Evolutionary conservation across 2,888 invertebrate genomes (phyloP).

Genomic region (Orchesella flavescens): DNA sequence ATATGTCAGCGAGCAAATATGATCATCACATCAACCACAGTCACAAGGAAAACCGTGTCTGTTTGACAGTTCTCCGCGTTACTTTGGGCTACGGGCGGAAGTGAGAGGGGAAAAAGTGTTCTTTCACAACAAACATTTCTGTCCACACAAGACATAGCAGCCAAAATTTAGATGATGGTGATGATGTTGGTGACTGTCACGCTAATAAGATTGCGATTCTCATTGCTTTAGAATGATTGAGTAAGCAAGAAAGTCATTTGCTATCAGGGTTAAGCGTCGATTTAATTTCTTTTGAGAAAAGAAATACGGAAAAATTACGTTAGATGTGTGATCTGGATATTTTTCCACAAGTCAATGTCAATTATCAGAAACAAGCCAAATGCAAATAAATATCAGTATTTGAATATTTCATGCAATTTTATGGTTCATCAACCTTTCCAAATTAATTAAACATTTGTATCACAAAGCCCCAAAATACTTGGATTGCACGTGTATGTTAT

Average conservation of each 20-base stretch:
- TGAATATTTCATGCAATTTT: neutral
- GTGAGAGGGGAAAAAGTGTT: conserved; percentile 27
- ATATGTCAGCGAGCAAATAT: conserved; percentile 13
- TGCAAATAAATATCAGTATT: neutral
- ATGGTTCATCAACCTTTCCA: conserved; percentile 51
- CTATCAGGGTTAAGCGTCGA: too few relatives aligned
- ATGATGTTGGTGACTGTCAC: neutral
- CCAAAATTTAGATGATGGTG: neutral
- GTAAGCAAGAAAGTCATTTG: conserved; percentile 1
- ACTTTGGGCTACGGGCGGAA: conserved; percentile 21
- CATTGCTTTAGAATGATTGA: conserved; percentile 45
- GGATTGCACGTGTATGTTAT: too few relatives aligned
- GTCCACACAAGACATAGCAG: neutral
- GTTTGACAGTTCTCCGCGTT: conserved; percentile 16
- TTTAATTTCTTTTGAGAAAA: too few relatives aligned
- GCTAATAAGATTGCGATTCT: conserved; percentile 31
- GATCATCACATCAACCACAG: neutral
- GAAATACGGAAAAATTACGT: too few relatives aligned
- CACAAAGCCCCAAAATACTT: too few relatives aligned
- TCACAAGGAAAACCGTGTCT: conserved; percentile 9
- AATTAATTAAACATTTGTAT: neutral
- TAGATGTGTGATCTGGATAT: neutral
- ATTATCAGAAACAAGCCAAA: too few relatives aligned
- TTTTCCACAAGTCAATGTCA: too few relatives aligned
- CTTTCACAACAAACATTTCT: neutral